Conservation (phyloP, 1,140 invertebrate species). For the Drosophila ogumai region DNA sequence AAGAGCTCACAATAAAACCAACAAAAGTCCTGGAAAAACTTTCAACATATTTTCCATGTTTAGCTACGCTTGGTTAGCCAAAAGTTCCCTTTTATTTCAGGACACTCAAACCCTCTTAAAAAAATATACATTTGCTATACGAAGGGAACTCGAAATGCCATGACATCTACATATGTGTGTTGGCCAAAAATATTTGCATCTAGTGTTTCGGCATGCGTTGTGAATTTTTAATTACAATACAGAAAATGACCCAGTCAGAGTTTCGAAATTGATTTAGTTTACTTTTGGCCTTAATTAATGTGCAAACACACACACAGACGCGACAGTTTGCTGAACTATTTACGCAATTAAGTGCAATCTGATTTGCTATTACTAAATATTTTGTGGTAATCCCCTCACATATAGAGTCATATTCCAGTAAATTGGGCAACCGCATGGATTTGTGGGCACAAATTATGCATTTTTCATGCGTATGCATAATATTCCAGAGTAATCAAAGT, state of each 20-base stretch:
- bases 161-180: conserved; percentile 12
- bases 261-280: conserved; percentile 38
- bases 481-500: conserved; percentile 29
- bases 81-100: conserved; percentile 6
- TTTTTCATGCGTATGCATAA: conserved; percentile 35
- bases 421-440: conserved; percentile 25
- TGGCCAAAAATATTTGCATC: conserved; percentile 29
- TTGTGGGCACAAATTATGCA: conserved; percentile 40
- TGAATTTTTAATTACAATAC: conserved; percentile 38
- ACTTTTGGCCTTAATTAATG: conserved; percentile 34
- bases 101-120: not conserved
- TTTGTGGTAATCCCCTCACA: not conserved
- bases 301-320: conserved; percentile 9
- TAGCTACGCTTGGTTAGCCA: conserved; percentile 29
- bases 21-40: conserved; percentile 37
- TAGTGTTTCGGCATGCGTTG: conserved; percentile 6
- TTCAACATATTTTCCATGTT: conserved; percentile 51
- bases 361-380: conserved; percentile 5
- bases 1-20: conserved; percentile 49
- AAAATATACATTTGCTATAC: conserved; percentile 11
- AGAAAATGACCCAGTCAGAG: not conserved
- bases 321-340: conserved; percentile 20
- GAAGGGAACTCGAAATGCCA: conserved; percentile 4
- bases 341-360: conserved; percentile 26
- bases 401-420: conserved; percentile 3